A percentile compares a stretch with the other conserved stretches of the same genome.
Evolutionary conservation across 2,113 vertebrate species (phyloP).

Genomic region (Lophura nycthemera): DNA sequence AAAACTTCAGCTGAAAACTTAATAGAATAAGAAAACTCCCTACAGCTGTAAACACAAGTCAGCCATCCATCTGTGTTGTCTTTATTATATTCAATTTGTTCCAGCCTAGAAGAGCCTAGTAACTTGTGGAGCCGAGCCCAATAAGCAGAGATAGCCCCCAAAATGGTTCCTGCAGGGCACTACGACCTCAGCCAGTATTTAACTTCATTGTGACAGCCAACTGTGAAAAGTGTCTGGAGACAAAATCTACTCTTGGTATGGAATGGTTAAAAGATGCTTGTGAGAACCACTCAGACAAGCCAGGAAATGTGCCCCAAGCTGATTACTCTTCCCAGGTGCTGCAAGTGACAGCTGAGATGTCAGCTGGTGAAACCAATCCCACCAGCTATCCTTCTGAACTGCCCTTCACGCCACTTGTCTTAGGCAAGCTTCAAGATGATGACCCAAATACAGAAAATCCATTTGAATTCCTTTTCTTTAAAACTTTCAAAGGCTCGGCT

Average conservation of each 20-base stretch:
- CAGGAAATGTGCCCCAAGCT: neutral
- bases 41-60: conserved; percentile 27
- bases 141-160: neutral
- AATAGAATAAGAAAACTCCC: neutral
- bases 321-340: neutral
- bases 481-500: conserved; percentile 11
- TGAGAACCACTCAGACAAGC: neutral
- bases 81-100: conserved; percentile 44
- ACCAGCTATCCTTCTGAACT: neutral
- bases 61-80: conserved; percentile 36
- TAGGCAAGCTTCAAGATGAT: neutral
- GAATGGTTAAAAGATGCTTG: neutral
- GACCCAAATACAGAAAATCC: neutral
- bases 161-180: neutral
- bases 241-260: neutral
- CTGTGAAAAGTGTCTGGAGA: neutral
- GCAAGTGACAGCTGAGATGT: neutral
- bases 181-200: neutral
- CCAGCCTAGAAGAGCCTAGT: neutral
- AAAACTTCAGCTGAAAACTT: conserved; percentile 13
- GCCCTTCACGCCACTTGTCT: neutral
- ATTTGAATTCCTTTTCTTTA: neutral
- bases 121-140: neutral
- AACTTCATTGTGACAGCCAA: neutral
- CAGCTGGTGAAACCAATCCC: neutral